Conservation (phyloP, 2,797 vertebrate species). For the Triplophysa yarkandensis region DNA sequence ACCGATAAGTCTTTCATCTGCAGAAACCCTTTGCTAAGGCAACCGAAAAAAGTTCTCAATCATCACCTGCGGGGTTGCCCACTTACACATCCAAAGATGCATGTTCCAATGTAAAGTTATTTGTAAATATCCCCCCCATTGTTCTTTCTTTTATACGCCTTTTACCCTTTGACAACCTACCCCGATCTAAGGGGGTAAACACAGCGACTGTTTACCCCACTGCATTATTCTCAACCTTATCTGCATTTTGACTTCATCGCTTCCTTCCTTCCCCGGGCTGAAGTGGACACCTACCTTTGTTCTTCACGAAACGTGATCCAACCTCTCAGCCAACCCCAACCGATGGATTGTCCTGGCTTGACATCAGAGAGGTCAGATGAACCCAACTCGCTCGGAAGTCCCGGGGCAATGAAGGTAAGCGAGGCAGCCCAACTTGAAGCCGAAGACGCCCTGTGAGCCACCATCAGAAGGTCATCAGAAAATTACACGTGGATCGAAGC, state of each 20-base stretch:
- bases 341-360: background rate
- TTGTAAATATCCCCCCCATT: slow-evolving; percentile 17
- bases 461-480: background rate
- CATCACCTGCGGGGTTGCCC: slow-evolving; percentile 48
- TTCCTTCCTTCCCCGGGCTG: slow-evolving; percentile 28
- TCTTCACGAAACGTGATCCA: slow-evolving; percentile 29
- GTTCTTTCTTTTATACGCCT: background rate
- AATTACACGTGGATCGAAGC: slow-evolving; percentile 2
- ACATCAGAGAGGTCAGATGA: slow-evolving; percentile 7
- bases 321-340: slow-evolving; percentile 16
- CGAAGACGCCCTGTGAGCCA: background rate
- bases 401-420: slow-evolving; percentile 11
- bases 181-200: background rate
- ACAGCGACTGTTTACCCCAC: background rate
- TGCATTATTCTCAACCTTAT: background rate
- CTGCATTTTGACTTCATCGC: background rate
- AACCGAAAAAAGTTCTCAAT: slow-evolving; percentile 54
- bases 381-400: slow-evolving; percentile 1
- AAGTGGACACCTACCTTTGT: slow-evolving; percentile 34
- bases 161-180: slow-evolving; percentile 9
- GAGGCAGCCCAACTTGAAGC: background rate
- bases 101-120: background rate
- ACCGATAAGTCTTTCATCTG: slow-evolving; percentile 35
- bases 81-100: slow-evolving; percentile 10
- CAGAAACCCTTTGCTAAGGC: slow-evolving; percentile 22